Base-by-base conservation (phyloP, 2,888 invertebrate genomes). In the Dyspetes luteomarginatus region DNA sequence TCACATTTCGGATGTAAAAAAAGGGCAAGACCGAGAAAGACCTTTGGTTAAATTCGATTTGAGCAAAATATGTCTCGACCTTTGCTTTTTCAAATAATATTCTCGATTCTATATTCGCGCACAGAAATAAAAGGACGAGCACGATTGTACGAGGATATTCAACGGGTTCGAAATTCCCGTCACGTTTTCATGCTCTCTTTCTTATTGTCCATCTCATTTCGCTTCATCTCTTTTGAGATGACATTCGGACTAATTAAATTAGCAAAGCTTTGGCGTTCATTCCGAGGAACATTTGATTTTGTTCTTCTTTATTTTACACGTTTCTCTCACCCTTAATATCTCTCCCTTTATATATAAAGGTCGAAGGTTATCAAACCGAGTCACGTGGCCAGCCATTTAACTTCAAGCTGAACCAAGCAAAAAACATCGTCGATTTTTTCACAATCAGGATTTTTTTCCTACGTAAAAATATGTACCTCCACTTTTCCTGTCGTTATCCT, bases 161-260 rank as follows among this genome's bases (percentile, higher is more conserved):
- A n/a, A 45, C 58, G 26, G 9, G 43, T 1, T 1, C 4, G 22
- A 15, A 78, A 72, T 78, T 78, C 78, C 43, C 60, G 68, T 76
- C 78, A 77, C 81, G 76, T 67, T 22, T 48, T 48, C 71, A 17
- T 41, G 55, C n/a, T 36, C 28, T 65, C 36, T 28, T 72, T 77
- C 74, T 72, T 26, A 4, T 48, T 26, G 19, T 71, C n/a, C 28
- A 15, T 30, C 26, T n/a, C 9, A 19, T 62, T 41, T 50, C 26
- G 36, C 45, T 28, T 45, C 50, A 9, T 71, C 73, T 55, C 78
- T 45, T 52, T 43, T 30, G 43, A 69, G 69, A 76, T 64, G 52
- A 69, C 74, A 74, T 74, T 69, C 74, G 52, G n/a, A n/a, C 60
- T 74, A 74, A 60, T 78, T 56, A 52, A 68, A 78, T 73, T 74